Conservation (phyloP, 2,113 vertebrate species). For the Electrona antarctica region DNA sequence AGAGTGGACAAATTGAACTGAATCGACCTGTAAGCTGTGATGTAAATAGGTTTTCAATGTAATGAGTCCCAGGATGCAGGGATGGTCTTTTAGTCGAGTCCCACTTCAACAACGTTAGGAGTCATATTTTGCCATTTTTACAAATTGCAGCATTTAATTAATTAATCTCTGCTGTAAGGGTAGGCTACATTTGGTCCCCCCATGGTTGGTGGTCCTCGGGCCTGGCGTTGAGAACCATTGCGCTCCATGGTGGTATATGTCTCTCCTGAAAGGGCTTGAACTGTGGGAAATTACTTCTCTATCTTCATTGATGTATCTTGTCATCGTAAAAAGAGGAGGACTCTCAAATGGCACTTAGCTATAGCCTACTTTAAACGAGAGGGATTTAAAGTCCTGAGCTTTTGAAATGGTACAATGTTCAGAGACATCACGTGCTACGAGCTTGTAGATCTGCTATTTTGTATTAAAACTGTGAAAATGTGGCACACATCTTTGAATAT, state of each 20-base stretch:
- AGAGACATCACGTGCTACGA: not conserved
- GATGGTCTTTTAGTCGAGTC: too few species aligned
- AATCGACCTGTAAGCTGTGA: too few species aligned
- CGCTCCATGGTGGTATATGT: too few species aligned
- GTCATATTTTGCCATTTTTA: too few species aligned
- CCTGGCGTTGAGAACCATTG: not conserved
- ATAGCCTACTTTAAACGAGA: not conserved
- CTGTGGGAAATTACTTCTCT: not conserved
- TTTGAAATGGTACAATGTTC: not conserved
- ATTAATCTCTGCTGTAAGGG: too few species aligned
- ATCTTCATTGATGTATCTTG: not conserved
- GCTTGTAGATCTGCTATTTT: too few species aligned
- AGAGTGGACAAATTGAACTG: not conserved
- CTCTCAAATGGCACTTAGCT: not conserved
- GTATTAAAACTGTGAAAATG: too few species aligned
- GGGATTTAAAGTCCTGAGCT: not conserved
- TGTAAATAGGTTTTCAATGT: too few species aligned
- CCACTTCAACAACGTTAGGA: too few species aligned
- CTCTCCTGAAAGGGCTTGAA: not conserved
- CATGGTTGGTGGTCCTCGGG: not conserved
- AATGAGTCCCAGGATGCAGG: too few species aligned
- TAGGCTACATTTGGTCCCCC: not conserved
- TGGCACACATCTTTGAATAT: too few species aligned
- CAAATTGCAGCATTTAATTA: too few species aligned
- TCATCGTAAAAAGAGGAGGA: not conserved